phyloP scores from a whole-genome alignment of 1,140 invertebrate species.

The Cotesia chilonis region DNA sequence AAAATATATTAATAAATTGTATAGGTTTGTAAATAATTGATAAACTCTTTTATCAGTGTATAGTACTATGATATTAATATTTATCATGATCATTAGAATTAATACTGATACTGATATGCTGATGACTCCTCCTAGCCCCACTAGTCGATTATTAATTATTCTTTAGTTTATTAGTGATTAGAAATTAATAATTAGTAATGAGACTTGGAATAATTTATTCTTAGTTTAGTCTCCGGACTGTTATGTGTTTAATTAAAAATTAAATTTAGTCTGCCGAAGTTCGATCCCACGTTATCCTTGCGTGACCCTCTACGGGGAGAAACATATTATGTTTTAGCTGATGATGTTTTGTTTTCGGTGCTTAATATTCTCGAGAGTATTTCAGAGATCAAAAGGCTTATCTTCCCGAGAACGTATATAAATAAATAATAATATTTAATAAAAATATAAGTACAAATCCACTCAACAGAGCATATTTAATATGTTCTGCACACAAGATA shows the following conservation, averaged over 20 bases:
- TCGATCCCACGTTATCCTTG: slow-evolving; percentile 8
- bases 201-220: background rate
- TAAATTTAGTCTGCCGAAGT: background rate
- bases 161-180: too few relatives aligned
- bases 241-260: background rate
- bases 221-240: background rate
- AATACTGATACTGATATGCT: background rate
- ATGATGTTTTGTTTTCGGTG: too few relatives aligned
- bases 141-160: too few relatives aligned
- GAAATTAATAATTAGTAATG: too few relatives aligned
- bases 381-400: background rate
- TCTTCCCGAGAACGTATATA: too few relatives aligned
- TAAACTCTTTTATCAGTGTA: background rate
- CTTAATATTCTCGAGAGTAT: too few relatives aligned
- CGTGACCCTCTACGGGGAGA: slow-evolving; percentile 13
- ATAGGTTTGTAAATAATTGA: too few relatives aligned
- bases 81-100: background rate
- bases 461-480: too few relatives aligned
- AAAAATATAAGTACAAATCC: too few relatives aligned
- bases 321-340: background rate
- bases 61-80: background rate
- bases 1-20: too few relatives aligned
- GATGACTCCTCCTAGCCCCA: background rate
- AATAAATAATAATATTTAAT: too few relatives aligned
- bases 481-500: too few relatives aligned